phyloP scores from a whole-genome alignment of 2,888 invertebrate genomes.

The Dryococelus australis region DNA sequence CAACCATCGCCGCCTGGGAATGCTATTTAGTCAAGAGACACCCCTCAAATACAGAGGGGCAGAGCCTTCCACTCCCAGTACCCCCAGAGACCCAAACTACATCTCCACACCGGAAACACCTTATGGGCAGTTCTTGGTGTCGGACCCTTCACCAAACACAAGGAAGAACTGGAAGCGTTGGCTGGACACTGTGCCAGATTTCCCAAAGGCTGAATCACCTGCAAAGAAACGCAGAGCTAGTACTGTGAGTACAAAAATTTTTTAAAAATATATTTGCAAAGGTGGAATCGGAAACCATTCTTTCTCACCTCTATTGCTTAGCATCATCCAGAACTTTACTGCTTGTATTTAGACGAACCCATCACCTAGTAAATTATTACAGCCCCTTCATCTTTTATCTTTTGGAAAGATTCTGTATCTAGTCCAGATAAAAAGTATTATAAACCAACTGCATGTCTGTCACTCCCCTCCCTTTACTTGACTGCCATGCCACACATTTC shows the following conservation, averaged over 20 bases:
- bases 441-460: too few relatives aligned
- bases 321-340: too few relatives aligned
- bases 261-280: too few relatives aligned
- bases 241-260: not conserved
- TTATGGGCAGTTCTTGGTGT: slow-evolving; percentile 60
- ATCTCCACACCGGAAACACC: slow-evolving; percentile 66
- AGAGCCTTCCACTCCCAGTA: slow-evolving; percentile 45
- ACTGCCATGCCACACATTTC: too few relatives aligned
- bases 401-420: too few relatives aligned
- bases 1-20: slow-evolving; percentile 38
- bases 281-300: too few relatives aligned
- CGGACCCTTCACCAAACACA: slow-evolving; percentile 62
- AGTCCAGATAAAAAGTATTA: too few relatives aligned
- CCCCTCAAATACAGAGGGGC: slow-evolving; percentile 25
- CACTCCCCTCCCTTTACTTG: too few relatives aligned
- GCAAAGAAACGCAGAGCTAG: slow-evolving; percentile 23
- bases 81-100: slow-evolving; percentile 58
- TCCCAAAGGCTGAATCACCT: slow-evolving; percentile 46
- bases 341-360: too few relatives aligned
- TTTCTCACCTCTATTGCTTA: too few relatives aligned
- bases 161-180: slow-evolving; percentile 62
- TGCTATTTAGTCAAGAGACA: slow-evolving; percentile 21
- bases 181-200: slow-evolving; percentile 61
- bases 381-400: too few relatives aligned
- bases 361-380: too few relatives aligned